Conservation (phyloP, 2,797 vertebrate species). For the Pangasius mekongensis region DNA sequence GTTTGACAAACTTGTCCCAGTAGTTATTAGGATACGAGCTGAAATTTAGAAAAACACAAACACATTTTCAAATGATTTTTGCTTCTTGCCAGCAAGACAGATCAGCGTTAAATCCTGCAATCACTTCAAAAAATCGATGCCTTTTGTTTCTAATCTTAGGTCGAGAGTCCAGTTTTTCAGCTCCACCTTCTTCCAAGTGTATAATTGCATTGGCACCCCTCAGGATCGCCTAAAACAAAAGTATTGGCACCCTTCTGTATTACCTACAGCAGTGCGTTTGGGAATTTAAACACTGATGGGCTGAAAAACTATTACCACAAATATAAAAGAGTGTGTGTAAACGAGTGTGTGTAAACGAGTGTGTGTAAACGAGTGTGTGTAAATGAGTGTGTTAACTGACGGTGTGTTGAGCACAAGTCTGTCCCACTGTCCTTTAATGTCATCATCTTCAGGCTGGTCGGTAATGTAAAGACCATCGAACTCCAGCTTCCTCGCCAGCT, state of each 20-base stretch:
- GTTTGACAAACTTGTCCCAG: constrained; percentile 97
- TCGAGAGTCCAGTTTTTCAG: not conserved
- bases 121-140: not conserved
- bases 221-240: no score
- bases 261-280: not conserved
- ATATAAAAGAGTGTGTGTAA: not conserved
- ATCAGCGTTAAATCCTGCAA: not conserved
- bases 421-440: constrained; percentile 95
- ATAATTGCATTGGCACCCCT: not conserved
- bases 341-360: no score
- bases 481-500: constrained; percentile 91
- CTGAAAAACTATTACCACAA: not conserved
- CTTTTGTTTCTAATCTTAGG: not conserved
- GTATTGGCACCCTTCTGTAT: not conserved
- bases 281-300: not conserved
- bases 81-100: not conserved
- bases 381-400: constrained; percentile 68
- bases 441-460: constrained; percentile 92
- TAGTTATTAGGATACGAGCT: constrained; percentile 97
- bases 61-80: not conserved
- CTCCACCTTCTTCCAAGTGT: not conserved
- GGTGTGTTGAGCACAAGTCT: constrained; percentile 91
- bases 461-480: constrained; percentile 94
- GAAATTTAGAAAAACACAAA: constrained; percentile 31
- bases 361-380: no score